A percentile compares a stretch with the other conserved stretches of the same genome.
Conservation (phyloP, 2,888 invertebrate genomes). For the Lampropteryx suffumata region DNA sequence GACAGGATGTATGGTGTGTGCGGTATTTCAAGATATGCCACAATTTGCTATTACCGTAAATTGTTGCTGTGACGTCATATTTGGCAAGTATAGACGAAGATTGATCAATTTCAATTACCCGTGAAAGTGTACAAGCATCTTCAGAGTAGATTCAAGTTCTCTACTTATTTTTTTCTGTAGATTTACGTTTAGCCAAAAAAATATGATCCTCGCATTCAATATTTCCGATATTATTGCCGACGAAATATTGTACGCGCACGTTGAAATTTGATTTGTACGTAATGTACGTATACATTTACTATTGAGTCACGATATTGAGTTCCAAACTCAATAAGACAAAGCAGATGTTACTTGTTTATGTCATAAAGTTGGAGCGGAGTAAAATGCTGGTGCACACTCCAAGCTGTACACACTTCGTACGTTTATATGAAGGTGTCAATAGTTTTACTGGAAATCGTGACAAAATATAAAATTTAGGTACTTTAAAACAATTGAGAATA, state of each 20-base stretch:
- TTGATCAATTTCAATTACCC: too few relatives aligned
- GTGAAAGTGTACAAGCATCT: too few relatives aligned
- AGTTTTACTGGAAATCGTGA: too few relatives aligned
- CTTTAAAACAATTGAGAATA: too few relatives aligned
- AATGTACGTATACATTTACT: constrained; percentile 49
- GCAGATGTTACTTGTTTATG: constrained; percentile 71
- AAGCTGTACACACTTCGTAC: constrained; percentile 7
- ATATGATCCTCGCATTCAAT: constrained; percentile 14
- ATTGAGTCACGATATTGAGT: constrained; percentile 66
- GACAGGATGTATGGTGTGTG: too few relatives aligned
- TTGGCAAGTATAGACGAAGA: too few relatives aligned
- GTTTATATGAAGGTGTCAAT: too few relatives aligned
- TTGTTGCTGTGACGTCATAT: too few relatives aligned
- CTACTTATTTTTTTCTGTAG: not conserved
- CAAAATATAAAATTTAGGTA: too few relatives aligned
- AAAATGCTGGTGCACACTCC: constrained; percentile 22
- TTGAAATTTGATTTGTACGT: constrained; percentile 50
- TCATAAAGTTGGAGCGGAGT: constrained; percentile 54
- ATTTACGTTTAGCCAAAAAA: not conserved
- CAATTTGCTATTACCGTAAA: too few relatives aligned
- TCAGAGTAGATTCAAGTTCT: too few relatives aligned
- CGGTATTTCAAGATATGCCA: too few relatives aligned
- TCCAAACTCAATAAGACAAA: constrained; percentile 73
- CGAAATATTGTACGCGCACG: constrained; percentile 27
- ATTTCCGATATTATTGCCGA: constrained; percentile 25